Conservation (phyloP, 2,888 invertebrate genomes). For the Hypsopygia costalis region DNA sequence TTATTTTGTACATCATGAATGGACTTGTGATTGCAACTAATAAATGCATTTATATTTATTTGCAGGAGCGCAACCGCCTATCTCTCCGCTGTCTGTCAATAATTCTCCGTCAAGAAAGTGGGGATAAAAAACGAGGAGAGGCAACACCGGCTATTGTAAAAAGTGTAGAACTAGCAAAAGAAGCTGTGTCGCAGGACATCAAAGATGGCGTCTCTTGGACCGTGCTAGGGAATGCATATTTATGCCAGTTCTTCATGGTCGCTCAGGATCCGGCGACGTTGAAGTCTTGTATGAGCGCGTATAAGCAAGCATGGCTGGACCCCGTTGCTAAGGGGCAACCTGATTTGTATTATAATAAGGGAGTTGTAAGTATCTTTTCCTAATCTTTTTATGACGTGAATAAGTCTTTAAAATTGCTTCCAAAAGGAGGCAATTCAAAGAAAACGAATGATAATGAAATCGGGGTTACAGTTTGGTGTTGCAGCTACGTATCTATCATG, state of each 20-base stretch:
- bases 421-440: too few species aligned
- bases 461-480: too few species aligned
- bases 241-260: constrained; percentile 88
- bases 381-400: too few species aligned
- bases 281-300: constrained; percentile 88
- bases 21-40: too few species aligned
- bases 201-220: constrained; percentile 91
- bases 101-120: constrained; percentile 84
- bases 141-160: constrained; percentile 82
- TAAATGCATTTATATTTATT: constrained; percentile 11
- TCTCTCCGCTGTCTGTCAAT: constrained; percentile 91
- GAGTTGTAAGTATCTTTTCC: constrained; percentile 83
- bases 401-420: too few species aligned
- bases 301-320: constrained; percentile 88
- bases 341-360: constrained; percentile 92
- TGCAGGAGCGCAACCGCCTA: constrained; percentile 85
- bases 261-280: constrained; percentile 86
- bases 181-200: constrained; percentile 89
- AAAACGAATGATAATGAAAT: too few species aligned
- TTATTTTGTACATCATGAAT: too few species aligned
- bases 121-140: constrained; percentile 61
- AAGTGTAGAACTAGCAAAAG: constrained; percentile 89
- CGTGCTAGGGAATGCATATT: constrained; percentile 91
- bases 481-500: too few species aligned
- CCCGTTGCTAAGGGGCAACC: constrained; percentile 85